Base-by-base conservation (phyloP, 2,797 vertebrate species). In the Neosilurus hyrtlii region DNA sequence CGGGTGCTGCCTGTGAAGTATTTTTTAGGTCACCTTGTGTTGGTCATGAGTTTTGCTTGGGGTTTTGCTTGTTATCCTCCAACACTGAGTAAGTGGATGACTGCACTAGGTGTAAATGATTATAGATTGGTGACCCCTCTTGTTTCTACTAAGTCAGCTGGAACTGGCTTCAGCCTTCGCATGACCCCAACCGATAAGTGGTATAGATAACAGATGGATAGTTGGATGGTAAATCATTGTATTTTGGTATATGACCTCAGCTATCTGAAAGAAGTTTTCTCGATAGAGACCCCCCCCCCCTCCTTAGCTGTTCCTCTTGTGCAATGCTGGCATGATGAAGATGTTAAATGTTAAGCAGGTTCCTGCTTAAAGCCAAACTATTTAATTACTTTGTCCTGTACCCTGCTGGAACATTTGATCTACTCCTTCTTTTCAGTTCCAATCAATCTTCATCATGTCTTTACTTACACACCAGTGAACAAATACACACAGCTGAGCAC, bases 301-400 rank as follows among this genome's bases (percentile, higher is more conserved):
- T 0, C 62, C 26, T 9, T 7, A 66, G 63, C 63, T 26, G 11
- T 35, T 37, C 35, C 67, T 70, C 67, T 49, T 43, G 43, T 70
- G 43, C 78, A 88, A 87, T 85, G 84, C 79, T 78, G 83, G 70
- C 71, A 73, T 74, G 82, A 84, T 52, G 43, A 82, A 80, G 14
- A 74, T 77, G 76, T 83, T 81, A 72, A 82, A 70, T 20, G 30
- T 37, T 43, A 67, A 37, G 66, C 35, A 20, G 66, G 35, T 37
- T 2, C 16, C 72, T 37, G 71, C 89, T 84, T 90, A 24, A n/a
- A 57, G 81, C n/a, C 4, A 30, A 77, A 72, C 26, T 52, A n/a
- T 30, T 74, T 74, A 73, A 75, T 51, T 67, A 89, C 56, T 43
- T 74, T 87, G 75, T 16, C 66, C 66, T 70, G n/a, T 65, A 80